These are phyloP conservation scores for Auanema freiburgensis DNA, from an alignment of 2,888 invertebrate genomes.

Conservation along the genomic window DNA sequence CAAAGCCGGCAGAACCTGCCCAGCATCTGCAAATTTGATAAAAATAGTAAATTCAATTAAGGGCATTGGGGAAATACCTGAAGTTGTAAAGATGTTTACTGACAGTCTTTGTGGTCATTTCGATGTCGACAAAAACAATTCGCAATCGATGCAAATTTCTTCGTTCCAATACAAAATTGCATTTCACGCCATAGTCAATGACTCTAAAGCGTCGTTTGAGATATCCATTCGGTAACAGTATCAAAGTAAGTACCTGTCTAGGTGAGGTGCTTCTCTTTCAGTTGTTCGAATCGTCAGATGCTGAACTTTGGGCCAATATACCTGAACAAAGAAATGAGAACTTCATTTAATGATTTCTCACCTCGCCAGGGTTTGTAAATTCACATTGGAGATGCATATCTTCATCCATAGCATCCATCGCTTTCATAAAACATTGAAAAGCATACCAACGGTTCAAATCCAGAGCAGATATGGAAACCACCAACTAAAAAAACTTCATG, in stretches of 20 bases:
- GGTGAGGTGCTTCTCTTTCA: conserved; percentile 46
- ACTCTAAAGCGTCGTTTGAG: conserved; percentile 39
- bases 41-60: not conserved
- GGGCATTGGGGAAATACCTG: conserved; percentile 15
- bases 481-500: conserved; percentile 40
- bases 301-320: conserved; percentile 58
- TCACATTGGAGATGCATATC: conserved; percentile 20
- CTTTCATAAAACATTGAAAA: conserved; percentile 61
- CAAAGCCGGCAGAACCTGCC: conserved; percentile 63
- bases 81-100: conserved; percentile 35
- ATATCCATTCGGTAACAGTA: no score
- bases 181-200: conserved; percentile 61
- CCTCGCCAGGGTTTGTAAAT: conserved; percentile 17
- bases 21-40: conserved; percentile 50
- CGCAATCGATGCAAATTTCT: conserved; percentile 45
- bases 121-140: conserved; percentile 47
- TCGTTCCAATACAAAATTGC: conserved; percentile 52
- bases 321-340: conserved; percentile 13
- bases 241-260: conserved; percentile 44
- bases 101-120: conserved; percentile 27
- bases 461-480: conserved; percentile 55
- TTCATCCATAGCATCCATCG: conserved; percentile 37
- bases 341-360: not conserved
- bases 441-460: conserved; percentile 61
- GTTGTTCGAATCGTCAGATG: conserved; percentile 53